Percentiles rank a stretch among this genome's conserved stretches.
phyloP scores from a whole-genome alignment of 1,140 invertebrate species.

The Drosophila navojoa region DNA sequence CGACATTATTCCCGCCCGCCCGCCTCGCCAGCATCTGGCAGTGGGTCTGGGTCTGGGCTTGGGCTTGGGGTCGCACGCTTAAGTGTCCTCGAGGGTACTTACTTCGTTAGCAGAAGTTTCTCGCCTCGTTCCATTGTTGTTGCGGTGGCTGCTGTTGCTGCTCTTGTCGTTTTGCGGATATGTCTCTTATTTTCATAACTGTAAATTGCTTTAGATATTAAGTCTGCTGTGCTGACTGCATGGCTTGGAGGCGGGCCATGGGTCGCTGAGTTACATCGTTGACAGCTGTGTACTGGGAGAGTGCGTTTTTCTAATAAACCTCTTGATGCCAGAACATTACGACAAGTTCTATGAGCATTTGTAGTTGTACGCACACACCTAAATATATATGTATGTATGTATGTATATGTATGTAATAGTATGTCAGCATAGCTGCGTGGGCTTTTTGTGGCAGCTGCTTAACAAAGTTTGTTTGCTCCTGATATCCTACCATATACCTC shows the following conservation, averaged over 20 bases:
- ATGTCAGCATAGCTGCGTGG: conserved; percentile 2
- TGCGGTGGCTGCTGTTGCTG: conserved; percentile 52
- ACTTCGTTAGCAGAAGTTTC: conserved; percentile 82
- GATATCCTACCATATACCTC: conserved; percentile 6
- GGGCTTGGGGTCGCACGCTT: conserved; percentile 71
- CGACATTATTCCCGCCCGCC: conserved; percentile 67
- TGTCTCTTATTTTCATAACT: conserved; percentile 84
- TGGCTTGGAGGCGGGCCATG: conserved; percentile 3
- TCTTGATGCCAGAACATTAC: conserved; percentile 59
- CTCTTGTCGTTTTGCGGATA: conserved; percentile 79
- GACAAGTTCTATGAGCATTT: conserved; percentile 43
- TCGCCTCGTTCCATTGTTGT: conserved; percentile 59
- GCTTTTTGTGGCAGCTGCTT: conserved; percentile 29
- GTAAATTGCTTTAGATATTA: conserved; percentile 84
- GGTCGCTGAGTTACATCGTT: not conserved
- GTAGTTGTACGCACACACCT: not conserved
- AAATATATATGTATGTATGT: too few relatives aligned
- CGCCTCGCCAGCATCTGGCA: conserved; percentile 7
- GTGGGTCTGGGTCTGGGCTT: not conserved
- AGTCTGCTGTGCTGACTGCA: conserved; percentile 60
- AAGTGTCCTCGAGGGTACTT: conserved; percentile 83
- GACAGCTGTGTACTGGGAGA: conserved; percentile 29
- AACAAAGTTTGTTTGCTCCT: conserved; percentile 31
- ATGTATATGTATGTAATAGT: not conserved
- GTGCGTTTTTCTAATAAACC: conserved; percentile 50